phyloP scores from a whole-genome alignment of 2,113 vertebrate species.

The Coryphaenoides rupestris region DNA sequence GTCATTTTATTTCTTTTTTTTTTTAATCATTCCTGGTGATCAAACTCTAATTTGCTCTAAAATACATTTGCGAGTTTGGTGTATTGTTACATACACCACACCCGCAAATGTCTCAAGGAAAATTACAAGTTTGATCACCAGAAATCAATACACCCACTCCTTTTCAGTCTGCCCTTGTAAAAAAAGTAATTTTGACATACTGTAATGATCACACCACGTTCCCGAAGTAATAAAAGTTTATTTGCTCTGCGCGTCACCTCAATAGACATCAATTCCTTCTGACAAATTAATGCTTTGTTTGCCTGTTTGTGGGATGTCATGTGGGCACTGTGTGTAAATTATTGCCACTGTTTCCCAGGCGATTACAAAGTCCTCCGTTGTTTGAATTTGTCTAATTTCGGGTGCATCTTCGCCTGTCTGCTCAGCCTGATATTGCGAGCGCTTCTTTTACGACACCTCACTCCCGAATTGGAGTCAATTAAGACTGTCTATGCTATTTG shows the following conservation, averaged over 20 bases:
- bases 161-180: no score
- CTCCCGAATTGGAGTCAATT: slow-evolving; percentile 71
- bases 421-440: slow-evolving; percentile 56
- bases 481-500: slow-evolving; percentile 76
- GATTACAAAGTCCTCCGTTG: slow-evolving; percentile 63
- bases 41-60: not conserved
- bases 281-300: slow-evolving; percentile 71
- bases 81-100: no score
- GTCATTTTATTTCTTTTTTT: not conserved
- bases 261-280: slow-evolving; percentile 61
- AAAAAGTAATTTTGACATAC: slow-evolving; percentile 16
- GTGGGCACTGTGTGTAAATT: slow-evolving; percentile 66
- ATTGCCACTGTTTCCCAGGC: slow-evolving; percentile 62
- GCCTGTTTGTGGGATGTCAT: slow-evolving; percentile 63
- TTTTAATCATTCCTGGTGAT: not conserved
- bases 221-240: slow-evolving; percentile 48
- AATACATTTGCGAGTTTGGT: no score
- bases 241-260: slow-evolving; percentile 51
- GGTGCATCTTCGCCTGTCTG: slow-evolving; percentile 55
- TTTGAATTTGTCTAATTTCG: slow-evolving; percentile 65
- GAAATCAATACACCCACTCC: no score
- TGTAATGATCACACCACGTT: slow-evolving; percentile 50
- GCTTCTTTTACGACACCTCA: slow-evolving; percentile 65
- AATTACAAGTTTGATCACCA: no score
- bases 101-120: no score